These are phyloP conservation scores for Euzetes globulus DNA, from an alignment of 2,888 invertebrate species.

Conservation along the genomic window DNA sequence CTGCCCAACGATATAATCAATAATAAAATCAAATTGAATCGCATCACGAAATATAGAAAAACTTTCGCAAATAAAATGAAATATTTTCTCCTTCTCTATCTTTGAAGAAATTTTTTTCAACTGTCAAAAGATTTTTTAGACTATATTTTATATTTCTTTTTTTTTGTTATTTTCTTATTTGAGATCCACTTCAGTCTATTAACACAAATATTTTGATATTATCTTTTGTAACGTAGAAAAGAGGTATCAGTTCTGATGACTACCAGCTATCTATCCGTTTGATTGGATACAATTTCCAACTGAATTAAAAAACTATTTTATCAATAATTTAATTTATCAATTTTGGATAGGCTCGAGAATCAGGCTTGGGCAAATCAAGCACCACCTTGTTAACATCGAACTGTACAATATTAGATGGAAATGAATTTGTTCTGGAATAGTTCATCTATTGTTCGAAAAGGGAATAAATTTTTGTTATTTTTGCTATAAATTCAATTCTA, in stretches of 20 bases:
- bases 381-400: too few relatives aligned
- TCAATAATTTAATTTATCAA: too few relatives aligned
- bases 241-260: too few relatives aligned
- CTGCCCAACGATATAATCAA: constrained; percentile 16
- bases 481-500: background rate
- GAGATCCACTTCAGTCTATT: background rate
- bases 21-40: constrained; percentile 23
- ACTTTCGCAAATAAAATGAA: background rate
- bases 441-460: background rate
- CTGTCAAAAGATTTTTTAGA: constrained; percentile 8
- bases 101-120: background rate
- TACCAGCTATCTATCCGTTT: too few relatives aligned
- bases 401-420: background rate
- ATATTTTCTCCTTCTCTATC: background rate
- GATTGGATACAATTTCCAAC: too few relatives aligned
- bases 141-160: background rate
- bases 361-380: too few relatives aligned
- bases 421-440: background rate
- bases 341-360: too few relatives aligned
- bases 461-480: background rate
- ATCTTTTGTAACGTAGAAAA: background rate
- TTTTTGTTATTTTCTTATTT: background rate
- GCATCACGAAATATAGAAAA: constrained; percentile 12
- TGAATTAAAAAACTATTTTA: too few relatives aligned
- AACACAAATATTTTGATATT: background rate